Evolutionary conservation across 2,888 invertebrate genomes (phyloP).

Genomic region (Erebia epiphron): DNA sequence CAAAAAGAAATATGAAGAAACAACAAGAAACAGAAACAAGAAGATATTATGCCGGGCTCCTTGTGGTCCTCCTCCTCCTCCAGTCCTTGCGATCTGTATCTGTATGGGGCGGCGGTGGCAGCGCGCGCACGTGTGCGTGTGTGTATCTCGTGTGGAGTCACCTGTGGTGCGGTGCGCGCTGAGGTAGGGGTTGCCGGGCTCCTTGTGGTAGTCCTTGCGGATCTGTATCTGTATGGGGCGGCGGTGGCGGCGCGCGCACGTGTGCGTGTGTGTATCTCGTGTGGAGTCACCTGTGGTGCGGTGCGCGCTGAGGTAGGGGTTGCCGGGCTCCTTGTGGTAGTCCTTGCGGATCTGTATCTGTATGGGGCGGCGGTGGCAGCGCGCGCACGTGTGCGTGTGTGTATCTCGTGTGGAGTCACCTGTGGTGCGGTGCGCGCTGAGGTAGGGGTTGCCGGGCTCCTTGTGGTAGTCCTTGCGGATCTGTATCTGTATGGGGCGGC

Average conservation of each 20-base stretch:
- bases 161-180: conserved; percentile 33
- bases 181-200: conserved; percentile 43
- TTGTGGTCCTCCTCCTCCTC: too few relatives aligned
- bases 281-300: conserved; percentile 36
- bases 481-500: conserved; percentile 72
- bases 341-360: conserved; percentile 26
- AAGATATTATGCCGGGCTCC: too few relatives aligned
- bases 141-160: conserved; percentile 7
- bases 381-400: too few relatives aligned
- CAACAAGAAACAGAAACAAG: too few relatives aligned
- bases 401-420: conserved; percentile 10
- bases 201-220: conserved; percentile 73
- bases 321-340: too few relatives aligned
- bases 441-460: conserved; percentile 46
- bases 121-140: too few relatives aligned
- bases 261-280: conserved; percentile 81
- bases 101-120: too few relatives aligned
- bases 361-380: too few relatives aligned
- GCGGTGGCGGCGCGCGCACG: too few relatives aligned
- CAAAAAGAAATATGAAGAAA: too few relatives aligned
- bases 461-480: conserved; percentile 75
- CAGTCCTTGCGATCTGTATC: too few relatives aligned
- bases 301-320: conserved; percentile 32
- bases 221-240: conserved; percentile 75
- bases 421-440: conserved; percentile 35